Evolutionary conservation across 2,113 vertebrate species (phyloP), one percentile per base, ranked within the genome.

Genomic region (Tichodroma muraria): DNA sequence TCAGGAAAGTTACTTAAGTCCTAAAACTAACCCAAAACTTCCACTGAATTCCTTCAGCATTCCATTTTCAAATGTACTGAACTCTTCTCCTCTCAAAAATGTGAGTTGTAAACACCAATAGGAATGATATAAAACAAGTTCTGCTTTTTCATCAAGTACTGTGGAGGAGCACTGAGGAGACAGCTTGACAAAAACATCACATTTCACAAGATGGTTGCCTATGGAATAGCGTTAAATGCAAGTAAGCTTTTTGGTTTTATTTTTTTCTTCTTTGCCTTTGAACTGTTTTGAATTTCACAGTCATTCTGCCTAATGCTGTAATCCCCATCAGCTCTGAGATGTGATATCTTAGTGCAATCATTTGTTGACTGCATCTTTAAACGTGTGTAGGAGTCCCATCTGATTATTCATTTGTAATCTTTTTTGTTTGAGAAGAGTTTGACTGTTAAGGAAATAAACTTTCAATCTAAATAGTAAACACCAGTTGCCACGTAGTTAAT

Each of bases 161-260:
- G 96, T 91, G 95, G 94, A 97, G 97, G 97, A 89, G 92, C 94
- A 31, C 81, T 98, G 89, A 97, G 94, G 60, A 98, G 97, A 75
- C 98, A 98, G 52, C 94, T 98, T 88, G 98, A 98, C 96, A 98
- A 98, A 98, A 98, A 92, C 75, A 96, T 98, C 92, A 76, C 94
- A 63, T 98, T 98, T 96, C 98, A 98, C 97, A 98, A 97, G 93
- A 96, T 97, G 45, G 94, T 98, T 37, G 98, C 98, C 93, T 98
- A 97, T 81, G 98, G 97, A 90, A 97, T 98, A 93, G 97, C 96
- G 24, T 56, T 98, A 90, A 97, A 98, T 90, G 94, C 98, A 96
- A 96, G 98, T 98, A 98, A 97, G 97, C 64, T 72, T 90, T 50
- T 80, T 65, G 12, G 18, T 49, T 83, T 70, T 61, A 47, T 28